These are phyloP conservation scores for Lophius piscatorius DNA, from an alignment of 2,113 vertebrate species.

Conservation along the genomic window DNA sequence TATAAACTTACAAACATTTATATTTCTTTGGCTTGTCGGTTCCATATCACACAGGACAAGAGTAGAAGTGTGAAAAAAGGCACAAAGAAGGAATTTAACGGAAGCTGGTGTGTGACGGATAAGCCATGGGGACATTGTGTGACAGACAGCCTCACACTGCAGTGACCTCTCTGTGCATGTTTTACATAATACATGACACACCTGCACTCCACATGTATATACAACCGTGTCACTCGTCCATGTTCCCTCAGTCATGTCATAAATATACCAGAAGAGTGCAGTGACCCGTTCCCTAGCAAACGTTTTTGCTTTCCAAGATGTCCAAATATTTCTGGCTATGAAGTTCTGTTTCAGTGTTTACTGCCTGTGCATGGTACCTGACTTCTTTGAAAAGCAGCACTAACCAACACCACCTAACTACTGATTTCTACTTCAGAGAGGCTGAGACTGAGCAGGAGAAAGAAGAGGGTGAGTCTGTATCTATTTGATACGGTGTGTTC, in stretches of 20 bases:
- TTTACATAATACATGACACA: constrained; percentile 49
- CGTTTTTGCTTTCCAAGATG: constrained; percentile 36
- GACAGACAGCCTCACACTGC: constrained; percentile 25
- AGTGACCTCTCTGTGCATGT: constrained; percentile 24
- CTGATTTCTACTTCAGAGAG: constrained; percentile 52
- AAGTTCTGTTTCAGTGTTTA: constrained; percentile 32
- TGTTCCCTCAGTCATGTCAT: constrained; percentile 14
- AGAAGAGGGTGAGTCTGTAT: neutral
- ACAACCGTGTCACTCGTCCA: constrained; percentile 7
- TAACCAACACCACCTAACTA: no score
- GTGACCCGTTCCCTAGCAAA: constrained; percentile 41
- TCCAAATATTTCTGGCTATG: no score
- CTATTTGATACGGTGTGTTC: constrained; percentile 16
- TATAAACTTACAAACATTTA: constrained; percentile 28
- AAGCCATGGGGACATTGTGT: constrained; percentile 25
- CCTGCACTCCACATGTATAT: constrained; percentile 24
- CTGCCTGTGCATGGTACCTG: constrained; percentile 29
- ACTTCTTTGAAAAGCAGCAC: constrained; percentile 45
- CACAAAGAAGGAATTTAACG: constrained; percentile 1
- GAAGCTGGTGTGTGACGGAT: constrained; percentile 21
- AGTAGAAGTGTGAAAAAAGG: constrained; percentile 19
- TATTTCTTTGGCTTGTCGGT: neutral
- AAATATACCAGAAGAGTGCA: constrained; percentile 20
- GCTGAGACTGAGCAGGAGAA: constrained; percentile 36
- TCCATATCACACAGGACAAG: constrained; percentile 17